Conservation (phyloP, 2,113 vertebrate species). For the Sturnira hondurensis region DNA sequence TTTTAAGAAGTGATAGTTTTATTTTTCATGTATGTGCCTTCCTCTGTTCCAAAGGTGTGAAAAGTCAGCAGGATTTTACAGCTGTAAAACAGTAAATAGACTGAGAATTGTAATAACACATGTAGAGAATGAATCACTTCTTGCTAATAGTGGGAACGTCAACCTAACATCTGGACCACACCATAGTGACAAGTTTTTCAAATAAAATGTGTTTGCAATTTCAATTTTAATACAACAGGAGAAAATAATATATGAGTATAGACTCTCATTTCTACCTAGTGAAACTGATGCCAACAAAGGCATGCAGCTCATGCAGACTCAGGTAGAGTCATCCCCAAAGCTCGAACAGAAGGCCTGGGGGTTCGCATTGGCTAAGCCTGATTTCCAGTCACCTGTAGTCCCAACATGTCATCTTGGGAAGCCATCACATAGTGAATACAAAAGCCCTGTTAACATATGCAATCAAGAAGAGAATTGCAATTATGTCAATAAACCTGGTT, state of each 20-base stretch:
- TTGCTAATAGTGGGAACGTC: constrained; percentile 22
- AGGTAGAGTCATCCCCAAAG: background rate
- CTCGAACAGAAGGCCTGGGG: background rate
- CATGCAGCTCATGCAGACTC: background rate
- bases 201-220: constrained; percentile 16
- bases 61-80: constrained; percentile 36
- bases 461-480: background rate
- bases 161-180: constrained; percentile 24
- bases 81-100: constrained; percentile 31
- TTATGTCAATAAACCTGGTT: background rate
- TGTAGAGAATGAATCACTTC: constrained; percentile 40
- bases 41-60: constrained; percentile 24
- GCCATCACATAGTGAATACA: background rate
- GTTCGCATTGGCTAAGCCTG: background rate
- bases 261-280: background rate
- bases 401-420: background rate
- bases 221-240: background rate
- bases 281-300: background rate
- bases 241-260: background rate
- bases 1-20: constrained; percentile 15
- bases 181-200: constrained; percentile 12
- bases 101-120: constrained; percentile 25
- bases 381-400: background rate
- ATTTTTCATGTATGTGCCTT: constrained; percentile 8
- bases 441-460: background rate